These are phyloP conservation scores for Venustaconcha ellipsiformis DNA, from an alignment of 1,140 invertebrate species.

Conservation along the genomic window DNA sequence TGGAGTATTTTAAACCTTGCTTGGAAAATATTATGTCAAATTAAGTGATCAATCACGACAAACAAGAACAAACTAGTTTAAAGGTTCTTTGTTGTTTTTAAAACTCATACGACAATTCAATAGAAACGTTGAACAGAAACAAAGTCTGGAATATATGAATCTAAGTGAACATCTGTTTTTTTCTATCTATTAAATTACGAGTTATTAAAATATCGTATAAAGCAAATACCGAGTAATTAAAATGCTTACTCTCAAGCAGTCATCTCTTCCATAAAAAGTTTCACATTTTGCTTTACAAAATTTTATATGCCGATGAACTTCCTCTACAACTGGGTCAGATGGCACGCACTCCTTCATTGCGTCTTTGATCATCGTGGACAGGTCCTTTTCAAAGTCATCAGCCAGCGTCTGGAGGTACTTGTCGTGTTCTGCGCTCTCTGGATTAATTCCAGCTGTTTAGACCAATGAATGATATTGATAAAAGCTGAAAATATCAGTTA, in stretches of 20 bases:
- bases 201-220: no score
- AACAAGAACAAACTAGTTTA: no score
- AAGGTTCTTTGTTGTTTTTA: no score
- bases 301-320: conserved; percentile 45
- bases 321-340: conserved; percentile 30
- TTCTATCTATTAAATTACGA: no score
- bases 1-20: no score
- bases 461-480: not conserved
- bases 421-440: conserved; percentile 37
- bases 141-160: no score
- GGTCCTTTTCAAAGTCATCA: conserved; percentile 41
- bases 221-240: not conserved
- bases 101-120: no score
- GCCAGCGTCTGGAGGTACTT: conserved; percentile 46
- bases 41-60: no score
- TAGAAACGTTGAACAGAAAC: no score
- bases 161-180: no score
- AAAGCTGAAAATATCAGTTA: no score
- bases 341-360: conserved; percentile 36
- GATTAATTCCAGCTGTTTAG: conserved; percentile 46
- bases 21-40: no score
- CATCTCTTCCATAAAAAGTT: conserved; percentile 44
- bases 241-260: conserved; percentile 39
- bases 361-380: conserved; percentile 38
- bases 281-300: conserved; percentile 53